Evolutionary conservation across 2,888 invertebrate genomes (phyloP), one percentile per base, ranked within the genome.

Genomic region (Lamellibrachia columna): DNA sequence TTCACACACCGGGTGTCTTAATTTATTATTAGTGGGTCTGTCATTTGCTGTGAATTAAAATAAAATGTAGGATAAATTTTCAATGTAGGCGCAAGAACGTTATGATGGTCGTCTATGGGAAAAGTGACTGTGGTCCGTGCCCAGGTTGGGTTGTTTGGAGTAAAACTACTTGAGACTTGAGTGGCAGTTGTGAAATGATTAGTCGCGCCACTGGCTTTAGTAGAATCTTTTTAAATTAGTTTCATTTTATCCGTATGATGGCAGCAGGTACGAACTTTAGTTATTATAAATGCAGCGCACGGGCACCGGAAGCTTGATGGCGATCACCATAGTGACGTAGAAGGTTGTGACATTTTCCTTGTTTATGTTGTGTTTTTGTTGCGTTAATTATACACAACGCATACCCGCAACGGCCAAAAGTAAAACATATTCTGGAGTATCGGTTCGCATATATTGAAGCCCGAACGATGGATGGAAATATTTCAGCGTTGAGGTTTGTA

Each of bases 231-330:
- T n/a, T 22, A 15, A 15, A 75, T 75, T 75, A 75, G 75, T 75
- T 15, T 75, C 15, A 22, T 22, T 22, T 75, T 75, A 75, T n/a
- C 22, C 75, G 22, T n/a, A 4, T n/a, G 75, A 75, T 15, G 75
- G 75, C 75, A 75, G 75, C 75, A 75, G 2, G n/a, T 22, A 15
- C 75, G 75, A 15, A 75, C 75, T 4, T 60, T 75, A 6, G 9
- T 22, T n/a, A 75, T 75, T 75, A 75, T n/a, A 75, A 75, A 75
- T 75, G 22, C 75, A 22, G 75, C 75, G 6, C 22, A 22, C 75
- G 75, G 75, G 75, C 75, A 75, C 75, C 75, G 75, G 75, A 75
- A 75, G 75, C 75, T 75, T 75, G 75, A 75, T 75, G 75, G 75
- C 75, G 75, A 75, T 75, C 75, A 75, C 75, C 75, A 75, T 75